These are phyloP conservation scores for Himalopsyche japonica DNA, from an alignment of 2,888 invertebrate genomes.

Conservation along the genomic window DNA sequence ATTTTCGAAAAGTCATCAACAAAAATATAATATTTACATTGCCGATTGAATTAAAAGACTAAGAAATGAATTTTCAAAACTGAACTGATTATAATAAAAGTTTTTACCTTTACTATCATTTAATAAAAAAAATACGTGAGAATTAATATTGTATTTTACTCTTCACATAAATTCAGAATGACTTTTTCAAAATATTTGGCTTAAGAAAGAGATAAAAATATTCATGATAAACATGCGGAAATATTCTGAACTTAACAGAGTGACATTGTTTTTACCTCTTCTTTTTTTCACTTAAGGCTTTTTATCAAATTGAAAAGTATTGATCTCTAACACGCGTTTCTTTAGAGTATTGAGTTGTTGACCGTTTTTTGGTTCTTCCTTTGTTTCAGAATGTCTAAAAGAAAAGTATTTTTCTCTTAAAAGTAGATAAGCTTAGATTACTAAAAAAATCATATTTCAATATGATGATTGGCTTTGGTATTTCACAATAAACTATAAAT, in stretches of 20 bases:
- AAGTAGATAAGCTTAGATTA: too few species aligned
- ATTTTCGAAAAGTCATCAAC: too few species aligned
- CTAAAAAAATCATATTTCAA: too few species aligned
- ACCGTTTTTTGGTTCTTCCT: not conserved
- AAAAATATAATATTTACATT: too few species aligned
- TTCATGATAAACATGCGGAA: not conserved
- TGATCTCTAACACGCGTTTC: conserved; percentile 38
- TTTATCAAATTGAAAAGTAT: conserved; percentile 41
- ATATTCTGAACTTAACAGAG: not conserved
- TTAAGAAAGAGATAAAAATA: conserved; percentile 7
- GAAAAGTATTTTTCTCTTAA: too few species aligned
- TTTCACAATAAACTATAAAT: too few species aligned
- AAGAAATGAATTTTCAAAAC: too few species aligned
- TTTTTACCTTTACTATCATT: too few species aligned
- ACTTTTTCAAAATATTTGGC: not conserved
- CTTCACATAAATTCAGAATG: not conserved
- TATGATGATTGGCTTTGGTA: too few species aligned
- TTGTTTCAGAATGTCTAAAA: not conserved
- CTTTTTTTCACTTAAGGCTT: conserved; percentile 25
- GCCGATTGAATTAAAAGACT: too few species aligned
- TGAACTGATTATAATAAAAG: too few species aligned
- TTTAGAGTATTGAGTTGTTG: conserved; percentile 8
- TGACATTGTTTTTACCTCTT: conserved; percentile 20
- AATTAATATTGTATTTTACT: not conserved
- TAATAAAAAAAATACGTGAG: too few species aligned